phyloP scores from a whole-genome alignment of 2,113 vertebrate species.

The Lasiurus borealis region DNA sequence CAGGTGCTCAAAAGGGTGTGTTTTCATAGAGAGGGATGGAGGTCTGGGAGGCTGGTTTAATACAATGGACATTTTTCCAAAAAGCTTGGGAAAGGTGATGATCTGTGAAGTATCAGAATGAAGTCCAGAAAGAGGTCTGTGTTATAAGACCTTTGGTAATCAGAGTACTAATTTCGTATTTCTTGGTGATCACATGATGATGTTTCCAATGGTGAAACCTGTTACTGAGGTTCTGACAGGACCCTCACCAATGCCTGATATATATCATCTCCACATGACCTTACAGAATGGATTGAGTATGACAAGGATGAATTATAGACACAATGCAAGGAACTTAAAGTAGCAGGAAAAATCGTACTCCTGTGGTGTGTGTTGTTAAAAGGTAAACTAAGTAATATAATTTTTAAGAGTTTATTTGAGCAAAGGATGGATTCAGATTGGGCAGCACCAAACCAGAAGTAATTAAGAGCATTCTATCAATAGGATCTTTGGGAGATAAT shows the following conservation, averaged over 20 bases:
- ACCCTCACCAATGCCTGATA: background rate
- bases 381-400: background rate
- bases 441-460: background rate
- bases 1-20: conserved; percentile 74
- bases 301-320: background rate
- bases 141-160: conserved; percentile 62
- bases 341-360: background rate
- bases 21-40: conserved; percentile 56
- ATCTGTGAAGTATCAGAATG: conserved; percentile 57
- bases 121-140: conserved; percentile 71
- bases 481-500: background rate
- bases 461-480: background rate
- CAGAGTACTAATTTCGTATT: conserved; percentile 69
- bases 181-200: conserved; percentile 59
- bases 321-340: background rate
- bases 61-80: conserved; percentile 66
- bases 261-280: conserved; percentile 54
- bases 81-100: background rate
- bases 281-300: background rate
- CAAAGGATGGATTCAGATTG: background rate
- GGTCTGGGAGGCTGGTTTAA: conserved; percentile 56
- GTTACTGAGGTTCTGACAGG: background rate
- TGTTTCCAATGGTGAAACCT: conserved; percentile 58
- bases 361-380: background rate
- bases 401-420: background rate